A percentile compares a stretch with the other conserved stretches of the same genome.
Evolutionary conservation across 2,113 vertebrate genomes (phyloP).

Genomic region (Eleginops maclovinus): DNA sequence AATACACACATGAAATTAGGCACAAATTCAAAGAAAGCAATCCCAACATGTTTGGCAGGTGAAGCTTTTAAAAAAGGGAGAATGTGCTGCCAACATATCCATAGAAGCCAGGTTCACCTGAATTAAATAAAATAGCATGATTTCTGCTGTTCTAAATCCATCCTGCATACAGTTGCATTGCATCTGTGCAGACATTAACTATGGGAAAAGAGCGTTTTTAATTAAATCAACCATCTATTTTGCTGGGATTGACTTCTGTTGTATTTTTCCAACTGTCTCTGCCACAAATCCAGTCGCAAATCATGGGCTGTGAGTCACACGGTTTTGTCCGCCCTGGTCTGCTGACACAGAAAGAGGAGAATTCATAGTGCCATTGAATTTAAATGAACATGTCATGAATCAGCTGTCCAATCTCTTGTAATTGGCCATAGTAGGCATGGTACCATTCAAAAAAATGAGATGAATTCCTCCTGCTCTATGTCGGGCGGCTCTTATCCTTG

Average conservation of each 20-base stretch:
- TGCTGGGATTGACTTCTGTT: neutral
- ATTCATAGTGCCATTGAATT: constrained; percentile 31
- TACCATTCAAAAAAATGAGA: constrained; percentile 21
- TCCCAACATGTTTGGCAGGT: neutral
- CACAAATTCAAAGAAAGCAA: neutral
- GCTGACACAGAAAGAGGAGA: neutral
- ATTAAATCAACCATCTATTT: neutral
- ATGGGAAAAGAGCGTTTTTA: neutral
- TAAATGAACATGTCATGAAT: constrained; percentile 54
- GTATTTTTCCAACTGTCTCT: neutral
- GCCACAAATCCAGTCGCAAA: constrained; percentile 2
- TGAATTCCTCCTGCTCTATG: constrained; percentile 22
- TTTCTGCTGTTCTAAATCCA: neutral
- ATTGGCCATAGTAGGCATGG: constrained; percentile 31
- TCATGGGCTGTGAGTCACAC: neutral
- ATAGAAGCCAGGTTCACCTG: neutral
- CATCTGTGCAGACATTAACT: constrained; percentile 12
- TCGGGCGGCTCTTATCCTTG: constrained; percentile 18
- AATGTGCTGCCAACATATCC: neutral
- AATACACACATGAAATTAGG: neutral
- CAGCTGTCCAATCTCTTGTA: constrained; percentile 55
- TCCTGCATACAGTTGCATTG: neutral
- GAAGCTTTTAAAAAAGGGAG: neutral
- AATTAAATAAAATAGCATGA: neutral
- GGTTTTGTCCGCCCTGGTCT: neutral